These are phyloP conservation scores for Troides oblongomaculatus DNA, from an alignment of 2,888 invertebrate species.

Conservation along the genomic window DNA sequence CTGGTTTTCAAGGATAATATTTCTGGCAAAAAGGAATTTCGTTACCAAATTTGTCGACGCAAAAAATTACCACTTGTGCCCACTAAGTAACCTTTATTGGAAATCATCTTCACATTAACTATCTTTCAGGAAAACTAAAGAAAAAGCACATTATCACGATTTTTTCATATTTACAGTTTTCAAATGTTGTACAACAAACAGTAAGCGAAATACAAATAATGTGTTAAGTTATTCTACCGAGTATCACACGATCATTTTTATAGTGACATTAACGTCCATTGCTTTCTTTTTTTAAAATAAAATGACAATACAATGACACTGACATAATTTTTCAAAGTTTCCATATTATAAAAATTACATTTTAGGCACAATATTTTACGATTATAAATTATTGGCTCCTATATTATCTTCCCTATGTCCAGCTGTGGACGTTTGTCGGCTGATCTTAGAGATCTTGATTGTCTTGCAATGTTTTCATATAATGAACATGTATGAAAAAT, in stretches of 20 bases:
- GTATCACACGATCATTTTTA: constrained; percentile 1
- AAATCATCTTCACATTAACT: constrained; percentile 46
- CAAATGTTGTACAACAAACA: not conserved
- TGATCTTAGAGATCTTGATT: too few species aligned
- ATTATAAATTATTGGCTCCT: too few species aligned
- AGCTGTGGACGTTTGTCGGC: too few species aligned
- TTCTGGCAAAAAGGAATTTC: constrained; percentile 15
- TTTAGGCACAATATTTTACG: too few species aligned
- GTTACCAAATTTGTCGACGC: constrained; percentile 47
- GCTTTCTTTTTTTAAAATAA: not conserved
- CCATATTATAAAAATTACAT: not conserved
- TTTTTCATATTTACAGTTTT: constrained; percentile 25
- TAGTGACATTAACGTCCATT: not conserved
- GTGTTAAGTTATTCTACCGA: not conserved
- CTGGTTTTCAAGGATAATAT: not conserved
- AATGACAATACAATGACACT: not conserved
- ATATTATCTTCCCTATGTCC: too few species aligned
- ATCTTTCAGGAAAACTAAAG: constrained; percentile 27
- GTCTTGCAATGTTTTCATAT: too few species aligned
- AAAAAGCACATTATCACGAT: constrained; percentile 30
- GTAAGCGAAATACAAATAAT: not conserved
- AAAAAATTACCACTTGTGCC: constrained; percentile 40
- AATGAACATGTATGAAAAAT: too few species aligned
- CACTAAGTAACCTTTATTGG: constrained; percentile 43
- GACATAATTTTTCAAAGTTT: not conserved